Evolutionary conservation across 2,113 vertebrate genomes (phyloP).

Genomic region (Poeciliopsis turrubarensis): DNA sequence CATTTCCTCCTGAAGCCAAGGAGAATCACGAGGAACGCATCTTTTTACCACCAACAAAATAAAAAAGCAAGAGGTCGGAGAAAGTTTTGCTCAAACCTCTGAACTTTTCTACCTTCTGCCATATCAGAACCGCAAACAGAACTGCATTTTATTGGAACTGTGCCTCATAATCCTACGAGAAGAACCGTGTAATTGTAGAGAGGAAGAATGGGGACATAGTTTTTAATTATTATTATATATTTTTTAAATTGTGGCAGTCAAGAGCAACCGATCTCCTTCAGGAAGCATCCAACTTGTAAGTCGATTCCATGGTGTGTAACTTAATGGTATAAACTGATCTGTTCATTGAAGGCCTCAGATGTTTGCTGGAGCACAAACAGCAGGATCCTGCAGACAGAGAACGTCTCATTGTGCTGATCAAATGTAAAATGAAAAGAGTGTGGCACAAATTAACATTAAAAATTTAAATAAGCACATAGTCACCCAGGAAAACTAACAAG

Average conservation of each 20-base stretch:
- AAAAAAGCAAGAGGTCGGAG: background rate
- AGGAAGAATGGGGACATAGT: background rate
- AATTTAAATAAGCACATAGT: background rate
- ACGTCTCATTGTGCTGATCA: too few species aligned
- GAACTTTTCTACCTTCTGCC: background rate
- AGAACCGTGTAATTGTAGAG: background rate
- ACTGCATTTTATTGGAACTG: too few species aligned
- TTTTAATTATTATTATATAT: background rate
- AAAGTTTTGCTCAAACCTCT: background rate
- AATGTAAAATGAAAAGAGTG: background rate
- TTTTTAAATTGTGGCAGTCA: background rate
- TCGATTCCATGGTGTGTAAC: background rate
- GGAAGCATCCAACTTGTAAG: background rate
- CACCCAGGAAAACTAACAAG: background rate
- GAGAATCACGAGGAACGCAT: background rate
- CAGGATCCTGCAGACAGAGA: too few species aligned
- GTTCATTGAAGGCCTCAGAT: background rate
- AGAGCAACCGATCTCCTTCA: background rate
- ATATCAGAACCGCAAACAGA: too few species aligned
- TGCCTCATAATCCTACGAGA: too few species aligned
- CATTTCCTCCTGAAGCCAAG: background rate
- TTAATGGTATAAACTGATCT: background rate
- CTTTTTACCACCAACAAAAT: too few species aligned
- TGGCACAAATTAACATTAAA: background rate
- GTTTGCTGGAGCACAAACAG: background rate